Evolutionary conservation across 2,888 invertebrate genomes (phyloP).

Genomic region (Melanophora roralis): DNA sequence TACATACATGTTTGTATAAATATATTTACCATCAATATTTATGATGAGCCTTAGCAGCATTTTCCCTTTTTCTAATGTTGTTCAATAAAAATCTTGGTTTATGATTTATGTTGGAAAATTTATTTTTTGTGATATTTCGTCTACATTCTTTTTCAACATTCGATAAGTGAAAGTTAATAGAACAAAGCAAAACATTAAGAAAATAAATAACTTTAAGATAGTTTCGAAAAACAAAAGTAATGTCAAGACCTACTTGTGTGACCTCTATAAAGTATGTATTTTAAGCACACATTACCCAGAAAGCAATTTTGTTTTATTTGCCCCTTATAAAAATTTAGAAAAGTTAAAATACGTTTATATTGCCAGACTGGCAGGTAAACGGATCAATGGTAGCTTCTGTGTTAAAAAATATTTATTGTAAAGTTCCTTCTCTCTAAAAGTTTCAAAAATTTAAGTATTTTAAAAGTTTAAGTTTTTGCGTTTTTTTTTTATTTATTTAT

Average conservation of each 20-base stretch:
- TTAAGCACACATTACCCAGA: no score
- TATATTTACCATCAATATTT: conserved; percentile 18
- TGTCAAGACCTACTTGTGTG: conserved; percentile 7
- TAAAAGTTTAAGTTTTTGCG: no score
- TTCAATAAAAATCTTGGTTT: background rate
- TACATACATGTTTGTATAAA: no score
- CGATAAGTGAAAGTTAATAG: conserved; percentile 40
- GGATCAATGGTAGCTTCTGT: no score
- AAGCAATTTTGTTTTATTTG: no score
- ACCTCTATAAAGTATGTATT: conserved; percentile 5
- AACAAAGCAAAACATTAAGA: background rate
- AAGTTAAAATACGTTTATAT: no score
- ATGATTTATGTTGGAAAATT: background rate
- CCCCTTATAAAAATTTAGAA: no score
- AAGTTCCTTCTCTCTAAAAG: no score
- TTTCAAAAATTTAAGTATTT: no score
- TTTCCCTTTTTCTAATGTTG: conserved; percentile 41
- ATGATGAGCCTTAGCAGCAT: conserved; percentile 43
- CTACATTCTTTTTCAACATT: background rate
- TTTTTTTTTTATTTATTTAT: no score
- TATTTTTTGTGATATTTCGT: background rate
- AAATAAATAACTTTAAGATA: background rate
- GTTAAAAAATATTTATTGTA: no score
- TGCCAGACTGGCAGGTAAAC: no score
- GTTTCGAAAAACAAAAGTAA: background rate